These are phyloP conservation scores for Xenopus laevis DNA, from an alignment of 2,113 vertebrate genomes.

Conservation along the genomic window DNA sequence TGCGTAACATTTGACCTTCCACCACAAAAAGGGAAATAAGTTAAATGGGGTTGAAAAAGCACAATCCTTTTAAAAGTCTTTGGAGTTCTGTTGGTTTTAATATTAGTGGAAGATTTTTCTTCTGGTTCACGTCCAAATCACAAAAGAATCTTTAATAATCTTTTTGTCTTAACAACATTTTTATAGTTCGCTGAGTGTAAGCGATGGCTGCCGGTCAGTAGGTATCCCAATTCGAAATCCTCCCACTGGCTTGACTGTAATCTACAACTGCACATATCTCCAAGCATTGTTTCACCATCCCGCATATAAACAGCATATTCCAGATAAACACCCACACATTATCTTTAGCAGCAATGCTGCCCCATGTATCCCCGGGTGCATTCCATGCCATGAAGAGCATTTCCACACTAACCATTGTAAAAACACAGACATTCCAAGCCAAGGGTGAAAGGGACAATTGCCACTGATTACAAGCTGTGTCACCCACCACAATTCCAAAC, in stretches of 20 bases:
- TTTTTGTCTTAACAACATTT: too few species aligned
- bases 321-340: neutral
- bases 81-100: too few species aligned
- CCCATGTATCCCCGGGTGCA: constrained; percentile 7
- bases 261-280: neutral
- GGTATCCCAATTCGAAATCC: neutral
- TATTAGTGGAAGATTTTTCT: too few species aligned
- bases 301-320: constrained; percentile 1
- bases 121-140: too few species aligned
- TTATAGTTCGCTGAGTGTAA: too few species aligned
- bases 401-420: constrained; percentile 30
- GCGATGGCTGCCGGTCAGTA: too few species aligned
- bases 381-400: constrained; percentile 17
- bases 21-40: too few species aligned
- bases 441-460: constrained; percentile 35
- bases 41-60: too few species aligned
- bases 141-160: too few species aligned
- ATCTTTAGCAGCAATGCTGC: neutral
- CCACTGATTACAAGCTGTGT: constrained; percentile 25
- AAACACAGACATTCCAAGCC: constrained; percentile 36
- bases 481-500: constrained; percentile 40
- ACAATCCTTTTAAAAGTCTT: too few species aligned
- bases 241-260: neutral
- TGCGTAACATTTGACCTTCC: too few species aligned
- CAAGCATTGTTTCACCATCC: neutral